A percentile compares a stretch with the other conserved stretches of the same genome.
phyloP scores from a whole-genome alignment of 2,113 vertebrate species.

The Peromyscus leucopus region DNA sequence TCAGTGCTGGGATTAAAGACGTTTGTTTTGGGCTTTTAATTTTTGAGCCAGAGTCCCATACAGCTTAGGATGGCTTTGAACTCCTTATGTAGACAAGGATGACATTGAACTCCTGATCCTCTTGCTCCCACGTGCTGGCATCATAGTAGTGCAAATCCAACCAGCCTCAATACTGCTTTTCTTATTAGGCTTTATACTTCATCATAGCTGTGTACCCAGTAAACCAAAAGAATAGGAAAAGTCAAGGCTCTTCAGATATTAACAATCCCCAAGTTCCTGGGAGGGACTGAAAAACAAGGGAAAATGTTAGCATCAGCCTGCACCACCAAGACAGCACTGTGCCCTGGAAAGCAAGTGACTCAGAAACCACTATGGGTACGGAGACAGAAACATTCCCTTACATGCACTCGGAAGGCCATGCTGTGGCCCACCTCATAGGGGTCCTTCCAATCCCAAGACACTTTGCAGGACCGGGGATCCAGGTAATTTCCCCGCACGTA shows the following conservation, averaged over 20 bases:
- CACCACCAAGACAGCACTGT: not conserved
- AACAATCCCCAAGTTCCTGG: conserved; percentile 46
- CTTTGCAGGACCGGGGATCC: conserved; percentile 98
- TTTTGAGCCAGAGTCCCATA: not conserved
- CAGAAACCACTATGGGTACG: conserved; percentile 69
- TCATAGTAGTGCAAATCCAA: not conserved
- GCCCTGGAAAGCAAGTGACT: conserved; percentile 65
- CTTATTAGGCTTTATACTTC: conserved; percentile 59
- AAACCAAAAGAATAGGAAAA: conserved; percentile 56
- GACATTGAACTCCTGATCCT: not conserved
- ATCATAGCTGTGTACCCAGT: conserved; percentile 49
- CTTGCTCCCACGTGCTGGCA: not conserved
- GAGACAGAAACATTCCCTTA: conserved; percentile 89
- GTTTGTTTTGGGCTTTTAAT: not conserved
- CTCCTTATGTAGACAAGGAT: not conserved
- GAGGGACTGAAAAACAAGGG: conserved; percentile 35
- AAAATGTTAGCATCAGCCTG: conserved; percentile 55
- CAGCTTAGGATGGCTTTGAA: not conserved
- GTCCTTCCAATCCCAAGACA: conserved; percentile 99
- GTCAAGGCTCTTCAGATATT: conserved; percentile 9
- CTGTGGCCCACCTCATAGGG: conserved; percentile 99
- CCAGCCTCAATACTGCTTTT: conserved; percentile 3
- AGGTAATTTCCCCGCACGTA: conserved; percentile 99
- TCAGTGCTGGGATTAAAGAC: not conserved
- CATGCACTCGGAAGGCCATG: conserved; percentile 99